These are phyloP conservation scores for Zelleria hepariella DNA, from an alignment of 2,888 invertebrate genomes.

Conservation along the genomic window DNA sequence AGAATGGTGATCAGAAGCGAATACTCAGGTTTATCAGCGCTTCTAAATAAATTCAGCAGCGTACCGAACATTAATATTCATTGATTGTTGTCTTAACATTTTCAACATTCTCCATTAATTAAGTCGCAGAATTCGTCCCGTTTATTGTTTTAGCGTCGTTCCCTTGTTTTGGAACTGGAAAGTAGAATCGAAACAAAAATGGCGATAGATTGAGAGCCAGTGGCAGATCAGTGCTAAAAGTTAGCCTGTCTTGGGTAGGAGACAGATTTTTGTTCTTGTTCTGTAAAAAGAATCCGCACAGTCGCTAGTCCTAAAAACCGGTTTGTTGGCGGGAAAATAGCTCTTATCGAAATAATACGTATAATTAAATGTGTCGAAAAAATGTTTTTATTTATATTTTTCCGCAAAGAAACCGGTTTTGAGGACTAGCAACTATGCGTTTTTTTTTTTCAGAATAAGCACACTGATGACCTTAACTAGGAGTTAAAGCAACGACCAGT, in stretches of 20 bases:
- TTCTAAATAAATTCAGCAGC: neutral
- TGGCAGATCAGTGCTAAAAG: neutral
- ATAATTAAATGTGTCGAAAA: too few relatives aligned
- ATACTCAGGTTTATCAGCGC: neutral
- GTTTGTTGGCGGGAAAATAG: too few relatives aligned
- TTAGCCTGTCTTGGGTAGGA: too few relatives aligned
- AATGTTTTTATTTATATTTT: too few relatives aligned
- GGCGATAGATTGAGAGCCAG: neutral
- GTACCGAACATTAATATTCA: constrained; percentile 40
- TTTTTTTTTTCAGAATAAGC: too few relatives aligned
- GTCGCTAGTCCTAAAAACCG: too few relatives aligned
- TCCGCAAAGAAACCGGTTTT: too few relatives aligned
- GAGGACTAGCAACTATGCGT: too few relatives aligned
- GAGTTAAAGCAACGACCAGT: neutral
- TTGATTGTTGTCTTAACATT: constrained; percentile 40
- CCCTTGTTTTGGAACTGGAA: neutral
- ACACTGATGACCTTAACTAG: neutral
- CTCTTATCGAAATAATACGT: too few relatives aligned
- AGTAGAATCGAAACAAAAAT: neutral
- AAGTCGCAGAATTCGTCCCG: constrained; percentile 23
- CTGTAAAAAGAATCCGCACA: too few relatives aligned
- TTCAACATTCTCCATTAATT: constrained; percentile 17
- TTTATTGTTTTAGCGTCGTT: constrained; percentile 40
- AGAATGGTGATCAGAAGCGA: too few relatives aligned
- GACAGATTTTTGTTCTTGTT: too few relatives aligned